Base-by-base conservation (phyloP, 2,113 vertebrate genomes). In the Boleophthalmus pectinirostris region DNA sequence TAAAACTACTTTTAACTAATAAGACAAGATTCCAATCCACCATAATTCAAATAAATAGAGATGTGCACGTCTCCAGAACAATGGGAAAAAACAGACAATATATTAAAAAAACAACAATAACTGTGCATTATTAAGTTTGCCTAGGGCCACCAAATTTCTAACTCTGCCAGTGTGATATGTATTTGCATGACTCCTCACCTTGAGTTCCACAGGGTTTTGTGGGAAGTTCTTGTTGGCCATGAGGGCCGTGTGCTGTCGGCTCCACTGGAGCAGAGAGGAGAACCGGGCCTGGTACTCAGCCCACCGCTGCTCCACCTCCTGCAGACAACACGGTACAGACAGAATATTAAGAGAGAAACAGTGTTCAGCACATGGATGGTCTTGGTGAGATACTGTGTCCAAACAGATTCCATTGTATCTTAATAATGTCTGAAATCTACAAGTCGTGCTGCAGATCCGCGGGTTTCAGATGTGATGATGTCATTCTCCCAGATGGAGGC, bases 141-240 rank as follows among this genome's bases (percentile, higher is more conserved):
- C n/a, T n/a, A n/a, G n/a, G n/a, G n/a, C n/a, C n/a, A n/a, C n/a
- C n/a, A n/a, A n/a, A n/a, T n/a, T n/a, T n/a, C n/a, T n/a, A n/a
- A n/a, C n/a, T n/a, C n/a, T n/a, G n/a, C n/a, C n/a, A n/a, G n/a
- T n/a, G n/a, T n/a, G n/a, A n/a, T n/a, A n/a, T n/a, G n/a, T n/a
- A 53, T 53, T n/a, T 11, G 20, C n/a, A 18, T 5, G 16, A 47
- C 20, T 54, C 20, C 51, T 54, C 20, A 98, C 98, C 96, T 99
- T 99, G 88, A 99, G 94, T 91, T 99, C 97, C 77, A 96, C 96
- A 33, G 98, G 98, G 91, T 99, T 98, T 87, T 97, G 96, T 76
- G 98, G 96, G 58, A 99, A 99, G 87, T 94, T 97, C 94, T 97
- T 97, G 89, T 96, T 95, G 68, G 96, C 96, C 97, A 98, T 98